phyloP scores from a whole-genome alignment of 35 echinoderm and acorn worm species.

The Nesometra sesokonis region DNA sequence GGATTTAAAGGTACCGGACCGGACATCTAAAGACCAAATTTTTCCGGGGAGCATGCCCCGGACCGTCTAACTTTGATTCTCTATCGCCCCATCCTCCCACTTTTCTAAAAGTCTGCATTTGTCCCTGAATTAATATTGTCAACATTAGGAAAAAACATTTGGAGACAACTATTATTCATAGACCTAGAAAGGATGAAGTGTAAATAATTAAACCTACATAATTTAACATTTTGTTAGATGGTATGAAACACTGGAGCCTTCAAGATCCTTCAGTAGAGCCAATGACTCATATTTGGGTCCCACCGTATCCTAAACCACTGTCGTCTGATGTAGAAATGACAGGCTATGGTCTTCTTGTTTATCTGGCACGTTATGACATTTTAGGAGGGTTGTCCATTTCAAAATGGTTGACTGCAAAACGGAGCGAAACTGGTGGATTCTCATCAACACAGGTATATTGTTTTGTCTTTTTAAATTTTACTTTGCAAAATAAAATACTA shows the following conservation, averaged over 20 bases:
- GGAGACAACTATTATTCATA: too few relatives aligned
- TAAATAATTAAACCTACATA: too few relatives aligned
- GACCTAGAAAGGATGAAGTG: too few relatives aligned
- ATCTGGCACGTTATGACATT: constrained; percentile 40
- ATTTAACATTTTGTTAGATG: constrained; percentile 9
- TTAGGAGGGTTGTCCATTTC: constrained; percentile 3
- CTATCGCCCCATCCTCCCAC: too few relatives aligned
- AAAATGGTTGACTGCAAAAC: constrained; percentile 72
- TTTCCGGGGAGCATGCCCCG: too few relatives aligned
- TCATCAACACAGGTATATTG: constrained; percentile 68
- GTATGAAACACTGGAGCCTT: constrained; percentile 34
- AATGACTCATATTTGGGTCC: constrained; percentile 16
- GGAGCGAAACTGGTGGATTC: constrained; percentile 61
- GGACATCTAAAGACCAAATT: too few relatives aligned
- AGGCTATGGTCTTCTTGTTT: constrained; percentile 44
- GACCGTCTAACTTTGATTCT: too few relatives aligned
- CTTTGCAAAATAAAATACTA: too few relatives aligned
- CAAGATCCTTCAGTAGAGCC: neutral
- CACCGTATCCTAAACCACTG: constrained; percentile 40
- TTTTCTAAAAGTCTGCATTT: too few relatives aligned
- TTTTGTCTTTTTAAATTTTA: neutral
- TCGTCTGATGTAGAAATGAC: constrained; percentile 77
- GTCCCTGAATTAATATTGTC: too few relatives aligned
- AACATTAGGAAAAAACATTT: too few relatives aligned
- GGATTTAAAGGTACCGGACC: too few relatives aligned